Evolutionary conservation across 2,797 vertebrate species (phyloP), one percentile per base, ranked within the genome.

Genomic region (Rhynchonycteris naso): DNA sequence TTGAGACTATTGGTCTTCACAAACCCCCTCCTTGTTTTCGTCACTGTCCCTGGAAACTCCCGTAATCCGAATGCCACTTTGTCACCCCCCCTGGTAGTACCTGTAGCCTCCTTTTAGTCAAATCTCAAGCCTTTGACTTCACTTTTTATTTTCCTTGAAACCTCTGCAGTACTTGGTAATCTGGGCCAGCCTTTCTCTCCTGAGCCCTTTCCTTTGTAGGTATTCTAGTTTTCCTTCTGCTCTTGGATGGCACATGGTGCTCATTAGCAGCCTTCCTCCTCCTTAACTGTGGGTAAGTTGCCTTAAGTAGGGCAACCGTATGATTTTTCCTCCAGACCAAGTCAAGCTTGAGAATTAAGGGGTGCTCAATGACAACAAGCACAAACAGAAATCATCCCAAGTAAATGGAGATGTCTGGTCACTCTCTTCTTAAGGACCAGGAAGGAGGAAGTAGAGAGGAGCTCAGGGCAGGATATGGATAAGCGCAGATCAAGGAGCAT

Each of bases 331-430:
- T 47, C 22, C 58, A 91, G 59, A 71, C 8, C 8, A 58, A 80
- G 19, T 26, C 52, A 79, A 24, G 43, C 22, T 93, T 35, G 66
- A 90, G 33, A 91, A 84, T 68, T 18, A 74, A 72, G n/a, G 54
- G 35, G 2, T 71, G 16, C 30, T 52, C 35, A 59, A 1, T 88
- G 52, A 54, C 72, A 71, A 18, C 19, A 59, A 47, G 66, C 2
- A 54, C 50, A 47, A 21, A 35, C 14, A 43, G 54, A 76, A 14
- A n/a, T 74, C 58, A 28, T 85, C 47, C 16, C 11, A 54, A 15
- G 50, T 35, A 68, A 80, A 72, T 7, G 38, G 50, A 81, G 2
- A 19, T 24, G 24, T 68, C 56, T 65, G 38, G 30, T 26, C 35
- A 66, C 38, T 11, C n/a, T 65, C 47, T 76, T 13, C 65, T 78